Base-by-base conservation (phyloP, 2,797 vertebrate genomes). In the Bryconaethiops microstoma region DNA sequence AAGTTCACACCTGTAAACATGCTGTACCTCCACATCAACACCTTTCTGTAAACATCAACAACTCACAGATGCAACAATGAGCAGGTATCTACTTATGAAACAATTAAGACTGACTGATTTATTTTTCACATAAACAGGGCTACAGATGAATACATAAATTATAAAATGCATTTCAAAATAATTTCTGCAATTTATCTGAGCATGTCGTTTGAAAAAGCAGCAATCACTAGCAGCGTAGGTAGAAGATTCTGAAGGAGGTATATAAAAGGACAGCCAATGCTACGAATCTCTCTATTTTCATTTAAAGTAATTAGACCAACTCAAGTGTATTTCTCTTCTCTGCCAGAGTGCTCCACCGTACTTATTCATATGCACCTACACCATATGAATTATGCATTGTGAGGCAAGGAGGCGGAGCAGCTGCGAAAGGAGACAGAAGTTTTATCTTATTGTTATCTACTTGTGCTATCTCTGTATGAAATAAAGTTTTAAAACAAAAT, bases 301-400 rank as follows among this genome's bases (percentile, higher is more conserved):
- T n/a, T n/a, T n/a, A n/a, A n/a, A n/a, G n/a, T n/a, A n/a, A n/a
- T n/a, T n/a, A n/a, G n/a, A n/a, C n/a, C n/a, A n/a, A n/a, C n/a
- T n/a, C n/a, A n/a, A n/a, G n/a, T n/a, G n/a, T n/a, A n/a, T n/a
- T n/a, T n/a, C n/a, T n/a, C n/a, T n/a, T n/a, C n/a, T n/a, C n/a
- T n/a, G n/a, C n/a, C n/a, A n/a, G n/a, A n/a, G n/a, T n/a, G n/a
- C n/a, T n/a, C n/a, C n/a, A n/a, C n/a, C n/a, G n/a, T 17, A 63
- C 80, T 35, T 81, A 82, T 84, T 75, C 85, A 77, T 71, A 81
- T 79, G 83, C 74, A 81, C 76, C 80, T 81, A 73, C 75, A 81
- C 73, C 60, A 54, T 67, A 62, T 89, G 85, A 91, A 90, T 90
- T 83, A 91, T 91, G 86, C 82, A 93, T 82, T 45, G 70, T 19